These are phyloP conservation scores for Listronotus bonariensis DNA, from an alignment of 1,140 invertebrate genomes.

Conservation along the genomic window DNA sequence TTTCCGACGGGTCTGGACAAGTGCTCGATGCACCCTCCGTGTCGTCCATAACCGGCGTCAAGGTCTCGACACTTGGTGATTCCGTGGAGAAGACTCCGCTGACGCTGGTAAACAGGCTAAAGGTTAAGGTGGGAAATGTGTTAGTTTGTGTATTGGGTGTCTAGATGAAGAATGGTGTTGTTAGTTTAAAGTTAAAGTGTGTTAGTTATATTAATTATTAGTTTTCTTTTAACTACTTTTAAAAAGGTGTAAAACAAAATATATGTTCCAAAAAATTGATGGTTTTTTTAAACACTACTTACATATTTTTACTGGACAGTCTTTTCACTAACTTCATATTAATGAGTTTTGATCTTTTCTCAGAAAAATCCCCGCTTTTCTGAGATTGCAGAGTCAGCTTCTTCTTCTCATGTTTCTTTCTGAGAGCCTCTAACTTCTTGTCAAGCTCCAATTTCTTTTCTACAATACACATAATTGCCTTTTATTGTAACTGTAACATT, in stretches of 20 bases:
- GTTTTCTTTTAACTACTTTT: no score
- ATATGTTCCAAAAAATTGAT: no score
- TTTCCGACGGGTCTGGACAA: constrained; percentile 54
- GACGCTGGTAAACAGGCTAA: constrained; percentile 42
- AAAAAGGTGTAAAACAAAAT: no score
- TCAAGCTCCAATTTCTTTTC: constrained; percentile 84
- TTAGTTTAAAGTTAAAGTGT: neutral
- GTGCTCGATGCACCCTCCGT: constrained; percentile 52
- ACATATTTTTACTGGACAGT: constrained; percentile 81
- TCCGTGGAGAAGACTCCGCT: constrained; percentile 52
- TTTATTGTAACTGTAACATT: neutral
- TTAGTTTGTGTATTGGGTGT: constrained; percentile 5
- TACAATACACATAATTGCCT: neutral
- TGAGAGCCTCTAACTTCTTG: constrained; percentile 82
- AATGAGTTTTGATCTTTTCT: constrained; percentile 71
- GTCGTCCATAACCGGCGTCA: constrained; percentile 49
- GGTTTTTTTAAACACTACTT: no score
- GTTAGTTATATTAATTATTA: no score
- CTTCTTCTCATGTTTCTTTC: constrained; percentile 87
- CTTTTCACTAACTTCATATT: constrained; percentile 77
- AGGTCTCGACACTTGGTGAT: constrained; percentile 52
- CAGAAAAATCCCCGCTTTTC: constrained; percentile 66
- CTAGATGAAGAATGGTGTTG: constrained; percentile 4
- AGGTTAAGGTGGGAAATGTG: constrained; percentile 11
- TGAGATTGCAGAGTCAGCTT: constrained; percentile 64